Evolutionary conservation across 2,888 invertebrate genomes (phyloP).

Genomic region (Ceriagrion tenellum): DNA sequence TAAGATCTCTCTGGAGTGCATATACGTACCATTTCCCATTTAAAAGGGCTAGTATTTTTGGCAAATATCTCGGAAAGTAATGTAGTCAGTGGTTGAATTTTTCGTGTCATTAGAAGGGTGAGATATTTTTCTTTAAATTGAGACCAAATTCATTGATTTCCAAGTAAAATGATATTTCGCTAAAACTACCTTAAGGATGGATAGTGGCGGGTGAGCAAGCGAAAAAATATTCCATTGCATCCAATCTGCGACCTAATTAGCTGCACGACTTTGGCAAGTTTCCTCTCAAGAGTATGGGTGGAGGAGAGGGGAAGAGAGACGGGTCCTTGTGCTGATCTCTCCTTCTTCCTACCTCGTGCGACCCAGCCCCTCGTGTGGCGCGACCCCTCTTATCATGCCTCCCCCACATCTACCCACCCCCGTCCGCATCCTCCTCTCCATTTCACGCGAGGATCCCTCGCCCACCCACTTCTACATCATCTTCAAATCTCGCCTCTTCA

Average conservation of each 20-base stretch:
- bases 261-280: conserved; percentile 55
- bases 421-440: neutral
- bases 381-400: neutral
- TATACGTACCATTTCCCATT: too few relatives aligned
- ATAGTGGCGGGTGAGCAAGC: neutral
- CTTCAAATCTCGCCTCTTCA: neutral
- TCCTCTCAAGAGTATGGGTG: neutral
- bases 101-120: too few relatives aligned
- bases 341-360: neutral
- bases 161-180: too few relatives aligned
- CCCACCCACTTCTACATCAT: neutral
- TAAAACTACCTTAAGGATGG: too few relatives aligned
- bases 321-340: conserved; percentile 43
- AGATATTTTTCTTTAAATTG: too few relatives aligned
- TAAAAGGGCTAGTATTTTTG: too few relatives aligned
- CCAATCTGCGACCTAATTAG: conserved; percentile 61
- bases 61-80: too few relatives aligned
- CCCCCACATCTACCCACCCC: neutral
- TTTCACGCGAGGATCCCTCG: neutral
- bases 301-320: too few relatives aligned
- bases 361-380: neutral
- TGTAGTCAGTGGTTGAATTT: too few relatives aligned
- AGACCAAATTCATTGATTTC: too few relatives aligned
- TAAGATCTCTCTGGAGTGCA: too few relatives aligned
- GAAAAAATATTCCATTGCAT: conserved; percentile 45